Evolutionary conservation across 2,888 invertebrate genomes (phyloP).

Genomic region (Folsomia candida): DNA sequence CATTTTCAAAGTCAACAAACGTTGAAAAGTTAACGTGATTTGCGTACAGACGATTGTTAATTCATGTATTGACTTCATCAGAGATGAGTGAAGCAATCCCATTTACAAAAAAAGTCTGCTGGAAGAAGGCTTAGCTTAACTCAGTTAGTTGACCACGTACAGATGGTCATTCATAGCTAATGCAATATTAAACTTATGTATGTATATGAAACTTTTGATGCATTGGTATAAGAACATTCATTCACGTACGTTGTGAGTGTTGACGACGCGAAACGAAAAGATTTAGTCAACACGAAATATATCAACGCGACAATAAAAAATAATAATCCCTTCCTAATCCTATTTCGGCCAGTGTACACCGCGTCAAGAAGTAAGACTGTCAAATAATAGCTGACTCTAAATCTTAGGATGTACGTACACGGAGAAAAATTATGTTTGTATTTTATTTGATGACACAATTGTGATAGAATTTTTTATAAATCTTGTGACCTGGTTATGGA

Average conservation of each 20-base stretch:
- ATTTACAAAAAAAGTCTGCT: too few species aligned
- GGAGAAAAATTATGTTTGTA: too few species aligned
- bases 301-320: not conserved
- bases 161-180: not conserved
- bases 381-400: too few species aligned
- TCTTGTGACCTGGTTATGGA: too few species aligned
- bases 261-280: not conserved
- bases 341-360: not conserved
- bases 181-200: too few species aligned
- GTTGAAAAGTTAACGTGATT: constrained; percentile 15
- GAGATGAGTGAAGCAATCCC: not conserved
- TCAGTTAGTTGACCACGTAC: not conserved
- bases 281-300: constrained; percentile 7
- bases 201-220: too few species aligned
- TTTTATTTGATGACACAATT: too few species aligned
- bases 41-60: constrained; percentile 19
- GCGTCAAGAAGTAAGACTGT: not conserved
- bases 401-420: too few species aligned
- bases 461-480: too few species aligned
- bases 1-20: constrained; percentile 19
- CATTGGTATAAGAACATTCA: too few species aligned
- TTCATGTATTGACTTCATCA: not conserved
- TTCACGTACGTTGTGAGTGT: too few species aligned
- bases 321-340: not conserved
- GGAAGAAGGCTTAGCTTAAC: not conserved